These are phyloP conservation scores for Thera britannica DNA, from an alignment of 2,888 invertebrate species.

Conservation along the genomic window DNA sequence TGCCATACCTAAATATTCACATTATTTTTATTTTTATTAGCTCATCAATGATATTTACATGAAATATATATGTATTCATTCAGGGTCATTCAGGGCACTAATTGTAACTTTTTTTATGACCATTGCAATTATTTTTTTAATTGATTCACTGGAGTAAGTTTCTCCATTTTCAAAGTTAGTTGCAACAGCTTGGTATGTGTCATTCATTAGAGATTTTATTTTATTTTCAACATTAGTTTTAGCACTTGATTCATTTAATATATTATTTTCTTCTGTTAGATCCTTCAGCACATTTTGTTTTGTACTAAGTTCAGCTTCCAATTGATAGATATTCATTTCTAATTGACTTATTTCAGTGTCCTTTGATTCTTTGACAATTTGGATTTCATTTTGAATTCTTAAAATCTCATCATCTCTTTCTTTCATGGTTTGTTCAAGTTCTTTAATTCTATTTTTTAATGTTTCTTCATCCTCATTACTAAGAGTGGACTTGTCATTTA, in stretches of 20 bases:
- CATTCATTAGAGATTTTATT: constrained; percentile 73
- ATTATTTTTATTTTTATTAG: background rate
- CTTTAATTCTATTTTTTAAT: constrained; percentile 46
- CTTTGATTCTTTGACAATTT: constrained; percentile 45
- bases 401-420: constrained; percentile 54
- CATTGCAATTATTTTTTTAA: constrained; percentile 65
- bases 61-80: constrained; percentile 5
- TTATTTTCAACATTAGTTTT: constrained; percentile 48
- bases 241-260: constrained; percentile 31
- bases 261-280: constrained; percentile 34
- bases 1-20: too few species aligned
- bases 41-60: background rate
- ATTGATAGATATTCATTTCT: constrained; percentile 46
- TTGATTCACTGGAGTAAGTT: constrained; percentile 60
- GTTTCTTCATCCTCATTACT: constrained; percentile 29
- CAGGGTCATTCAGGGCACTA: constrained; percentile 54
- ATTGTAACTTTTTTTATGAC: constrained; percentile 72
- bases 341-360: constrained; percentile 42
- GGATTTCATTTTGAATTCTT: constrained; percentile 52
- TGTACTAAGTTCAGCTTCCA: constrained; percentile 45
- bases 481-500: background rate
- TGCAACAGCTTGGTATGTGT: constrained; percentile 68
- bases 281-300: constrained; percentile 28
- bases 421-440: constrained; percentile 48
- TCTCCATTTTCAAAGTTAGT: constrained; percentile 60